phyloP scores from a whole-genome alignment of 2,888 invertebrate genomes.

The Zaprionus obscuricornis region DNA sequence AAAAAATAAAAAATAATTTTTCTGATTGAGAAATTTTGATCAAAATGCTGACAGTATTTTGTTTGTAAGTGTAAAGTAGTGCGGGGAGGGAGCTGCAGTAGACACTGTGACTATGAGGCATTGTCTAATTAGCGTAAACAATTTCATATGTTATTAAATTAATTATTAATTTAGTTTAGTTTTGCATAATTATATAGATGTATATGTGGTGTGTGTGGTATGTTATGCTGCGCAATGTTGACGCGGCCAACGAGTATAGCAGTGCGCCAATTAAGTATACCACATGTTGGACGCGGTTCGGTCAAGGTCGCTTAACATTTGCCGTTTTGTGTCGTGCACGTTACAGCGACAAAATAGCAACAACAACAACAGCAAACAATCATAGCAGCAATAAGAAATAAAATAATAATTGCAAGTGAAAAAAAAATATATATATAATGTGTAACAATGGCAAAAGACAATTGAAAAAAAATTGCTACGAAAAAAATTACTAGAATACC shows the following conservation, averaged over 20 bases:
- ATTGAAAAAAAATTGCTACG: conserved; percentile 22
- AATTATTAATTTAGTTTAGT: conserved; percentile 30
- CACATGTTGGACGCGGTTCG: conserved; percentile 68
- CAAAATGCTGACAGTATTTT: no score
- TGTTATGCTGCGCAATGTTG: conserved; percentile 22
- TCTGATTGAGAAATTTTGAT: no score
- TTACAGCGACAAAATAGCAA: conserved; percentile 48
- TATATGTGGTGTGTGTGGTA: conserved; percentile 7
- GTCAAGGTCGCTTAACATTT: conserved; percentile 63
- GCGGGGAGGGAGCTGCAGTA: no score
- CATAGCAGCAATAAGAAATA: conserved; percentile 9
- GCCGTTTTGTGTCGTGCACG: conserved; percentile 66
- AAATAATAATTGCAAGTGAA: conserved; percentile 20
- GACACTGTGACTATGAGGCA: not conserved
- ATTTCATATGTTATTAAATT: conserved; percentile 43
- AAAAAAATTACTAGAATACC: conserved; percentile 45
- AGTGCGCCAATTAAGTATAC: conserved; percentile 70
- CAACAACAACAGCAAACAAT: conserved; percentile 25
- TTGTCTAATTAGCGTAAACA: conserved; percentile 33
- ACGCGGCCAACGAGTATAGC: conserved; percentile 31
- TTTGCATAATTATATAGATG: conserved; percentile 66
- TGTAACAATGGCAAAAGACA: conserved; percentile 49
- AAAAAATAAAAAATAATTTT: no score
- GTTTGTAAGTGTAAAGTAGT: no score
- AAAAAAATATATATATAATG: conserved; percentile 32